phyloP scores from a whole-genome alignment of 2,888 invertebrate species.

The Melieria crassipennis region DNA sequence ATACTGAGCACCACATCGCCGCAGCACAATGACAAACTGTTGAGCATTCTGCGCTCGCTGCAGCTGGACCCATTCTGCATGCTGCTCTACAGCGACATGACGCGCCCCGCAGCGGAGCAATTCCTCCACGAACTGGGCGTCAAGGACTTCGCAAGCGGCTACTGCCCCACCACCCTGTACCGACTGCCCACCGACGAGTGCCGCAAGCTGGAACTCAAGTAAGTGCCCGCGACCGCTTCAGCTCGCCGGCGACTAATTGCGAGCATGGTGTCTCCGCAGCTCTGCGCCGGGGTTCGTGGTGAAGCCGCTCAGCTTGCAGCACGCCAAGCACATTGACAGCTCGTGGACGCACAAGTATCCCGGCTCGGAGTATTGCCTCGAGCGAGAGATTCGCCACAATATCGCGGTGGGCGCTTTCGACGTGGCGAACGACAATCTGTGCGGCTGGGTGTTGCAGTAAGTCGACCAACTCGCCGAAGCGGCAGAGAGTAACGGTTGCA shows the following conservation, averaged over 20 bases:
- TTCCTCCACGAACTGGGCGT: conserved; percentile 21
- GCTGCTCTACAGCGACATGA: conserved; percentile 21
- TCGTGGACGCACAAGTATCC: conserved; percentile 34
- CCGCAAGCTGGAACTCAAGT: conserved; percentile 23
- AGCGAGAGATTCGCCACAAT: conserved; percentile 41
- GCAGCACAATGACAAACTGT: not conserved
- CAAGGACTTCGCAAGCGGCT: not conserved
- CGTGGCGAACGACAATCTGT: conserved; percentile 36
- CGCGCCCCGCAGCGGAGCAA: conserved; percentile 1
- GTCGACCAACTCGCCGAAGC: not conserved
- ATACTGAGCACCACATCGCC: conserved; percentile 10
- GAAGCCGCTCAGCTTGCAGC: conserved; percentile 11
- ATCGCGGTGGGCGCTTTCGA: conserved; percentile 43
- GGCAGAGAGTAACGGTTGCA: not conserved
- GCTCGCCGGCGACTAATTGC: no score
- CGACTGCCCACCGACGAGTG: conserved; percentile 20
- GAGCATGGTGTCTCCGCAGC: not conserved
- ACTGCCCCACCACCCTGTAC: conserved; percentile 24
- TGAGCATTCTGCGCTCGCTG: conserved; percentile 12
- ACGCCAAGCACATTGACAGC: conserved; percentile 14
- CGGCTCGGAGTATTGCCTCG: conserved; percentile 40
- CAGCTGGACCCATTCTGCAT: conserved; percentile 12
- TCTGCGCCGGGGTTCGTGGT: conserved; percentile 16
- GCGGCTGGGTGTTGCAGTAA: conserved; percentile 46
- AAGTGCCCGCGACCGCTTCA: not conserved